Conservation (phyloP, 2,113 vertebrate genomes). For the Abramis brama region DNA sequence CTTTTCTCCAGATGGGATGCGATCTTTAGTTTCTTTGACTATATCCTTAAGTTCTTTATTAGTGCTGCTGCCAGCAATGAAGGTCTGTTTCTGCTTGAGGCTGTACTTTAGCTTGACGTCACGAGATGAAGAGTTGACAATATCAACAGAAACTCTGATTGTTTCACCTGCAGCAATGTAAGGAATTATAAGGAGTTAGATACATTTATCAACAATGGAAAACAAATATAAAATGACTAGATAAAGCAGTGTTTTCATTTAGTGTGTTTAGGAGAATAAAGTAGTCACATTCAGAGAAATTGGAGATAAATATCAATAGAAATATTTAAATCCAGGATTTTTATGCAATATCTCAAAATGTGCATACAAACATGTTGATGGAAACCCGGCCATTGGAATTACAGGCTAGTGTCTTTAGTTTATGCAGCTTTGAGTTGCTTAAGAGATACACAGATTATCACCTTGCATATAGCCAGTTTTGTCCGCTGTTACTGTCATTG, state of each 20-base stretch:
- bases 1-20: slow-evolving; percentile 56
- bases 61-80: slow-evolving; percentile 50
- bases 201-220: neutral
- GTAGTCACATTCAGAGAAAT: neutral
- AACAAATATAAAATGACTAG: neutral
- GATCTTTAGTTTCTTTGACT: slow-evolving; percentile 54
- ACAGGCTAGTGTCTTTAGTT: neutral
- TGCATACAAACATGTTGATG: neutral
- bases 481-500: slow-evolving; percentile 65
- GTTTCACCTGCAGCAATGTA: slow-evolving; percentile 66
- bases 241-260: neutral
- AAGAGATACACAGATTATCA: slow-evolving; percentile 41
- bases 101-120: slow-evolving; percentile 71
- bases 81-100: slow-evolving; percentile 61
- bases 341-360: neutral
- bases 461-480: slow-evolving; percentile 66
- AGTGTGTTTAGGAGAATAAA: neutral
- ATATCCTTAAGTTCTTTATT: slow-evolving; percentile 43
- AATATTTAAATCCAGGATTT: neutral
- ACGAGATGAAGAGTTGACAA: slow-evolving; percentile 71
- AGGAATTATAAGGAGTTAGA: neutral
- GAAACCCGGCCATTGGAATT: neutral
- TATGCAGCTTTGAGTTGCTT: neutral
- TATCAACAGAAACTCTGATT: slow-evolving; percentile 58
- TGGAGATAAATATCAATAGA: too few relatives aligned